Evolutionary conservation across 2,888 invertebrate genomes (phyloP), one percentile per base, ranked within the genome.

Genomic region (Celastrina argiolus): DNA sequence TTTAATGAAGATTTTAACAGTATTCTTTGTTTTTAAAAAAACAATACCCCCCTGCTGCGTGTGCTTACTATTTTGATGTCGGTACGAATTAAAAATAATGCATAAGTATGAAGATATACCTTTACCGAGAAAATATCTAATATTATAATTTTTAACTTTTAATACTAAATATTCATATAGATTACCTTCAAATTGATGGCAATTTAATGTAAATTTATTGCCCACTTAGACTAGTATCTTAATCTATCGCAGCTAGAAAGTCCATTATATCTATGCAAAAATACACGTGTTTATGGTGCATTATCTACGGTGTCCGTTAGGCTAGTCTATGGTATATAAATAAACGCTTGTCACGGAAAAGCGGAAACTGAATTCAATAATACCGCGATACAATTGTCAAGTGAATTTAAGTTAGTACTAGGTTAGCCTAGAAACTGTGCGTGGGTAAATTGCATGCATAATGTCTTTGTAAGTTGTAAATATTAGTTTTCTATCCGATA

Each of bases 361-460:
- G 72, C 75, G 76, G 76, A 76, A 75, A 75, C 71, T 73, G 71
- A 68, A 75, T 78, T 78, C 80, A 79, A 79, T 82, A 80, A 82
- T 81, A 80, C 79, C 72, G 74, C 79, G 78, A 79, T 80, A 77
- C 82, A 81, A 83, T 84, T 83, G 82, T 83, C 84, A 81, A 77
- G 75, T 75, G 73, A 70, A 69, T 72, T 70, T 78, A 78, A 81
- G 75, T 82, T 81, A 80, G 76, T 75, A 74, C 73, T 71, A 69
- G 73, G 76, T 72, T 77, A 75, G 72, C 72, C 71, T 67, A 72
- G 74, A 74, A 75, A 74, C 70, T 68, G 65, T 67, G 74, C 74
- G 80, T 81, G 75, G 80, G 81, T 63, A 70, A 69, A 69, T 67
- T 66, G 67, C 71, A 66, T 63, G 70, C 69, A 68, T 72, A 69